Evolutionary conservation across 92 coral and sea anemone genomes (phyloP).

Genomic region (Siderastrea siderea): DNA sequence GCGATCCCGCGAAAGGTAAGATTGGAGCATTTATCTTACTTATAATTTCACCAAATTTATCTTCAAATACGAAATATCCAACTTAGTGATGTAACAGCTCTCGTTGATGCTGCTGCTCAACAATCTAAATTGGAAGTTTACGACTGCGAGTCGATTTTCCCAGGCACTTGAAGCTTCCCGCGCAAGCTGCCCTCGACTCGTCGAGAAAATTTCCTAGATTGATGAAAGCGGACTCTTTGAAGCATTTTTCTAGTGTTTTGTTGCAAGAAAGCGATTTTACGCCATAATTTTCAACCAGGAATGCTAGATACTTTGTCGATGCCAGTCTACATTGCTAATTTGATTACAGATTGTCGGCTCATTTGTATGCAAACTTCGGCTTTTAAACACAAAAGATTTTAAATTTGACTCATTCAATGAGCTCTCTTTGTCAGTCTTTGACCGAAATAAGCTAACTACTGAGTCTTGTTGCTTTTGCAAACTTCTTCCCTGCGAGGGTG

Average conservation of each 20-base stretch:
- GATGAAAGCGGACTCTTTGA: background rate
- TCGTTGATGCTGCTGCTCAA: background rate
- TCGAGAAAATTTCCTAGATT: background rate
- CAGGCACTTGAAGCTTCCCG: conserved; percentile 14
- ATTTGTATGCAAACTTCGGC: conserved; percentile 11
- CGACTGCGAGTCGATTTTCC: background rate
- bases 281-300: background rate
- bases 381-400: background rate
- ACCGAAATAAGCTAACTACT: background rate
- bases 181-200: background rate
- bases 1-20: conserved; percentile 70
- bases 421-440: background rate
- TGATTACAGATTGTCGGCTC: background rate
- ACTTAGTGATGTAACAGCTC: background rate
- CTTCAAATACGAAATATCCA: background rate
- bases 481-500: background rate
- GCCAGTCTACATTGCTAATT: background rate
- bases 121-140: background rate
- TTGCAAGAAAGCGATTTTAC: background rate
- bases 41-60: background rate
- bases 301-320: background rate
- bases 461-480: background rate
- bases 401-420: background rate
- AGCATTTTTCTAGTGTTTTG: background rate
- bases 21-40: background rate